These are phyloP conservation scores for Lepetodrilus schrolli DNA, from an alignment of 2,888 invertebrate species.

Conservation along the genomic window DNA sequence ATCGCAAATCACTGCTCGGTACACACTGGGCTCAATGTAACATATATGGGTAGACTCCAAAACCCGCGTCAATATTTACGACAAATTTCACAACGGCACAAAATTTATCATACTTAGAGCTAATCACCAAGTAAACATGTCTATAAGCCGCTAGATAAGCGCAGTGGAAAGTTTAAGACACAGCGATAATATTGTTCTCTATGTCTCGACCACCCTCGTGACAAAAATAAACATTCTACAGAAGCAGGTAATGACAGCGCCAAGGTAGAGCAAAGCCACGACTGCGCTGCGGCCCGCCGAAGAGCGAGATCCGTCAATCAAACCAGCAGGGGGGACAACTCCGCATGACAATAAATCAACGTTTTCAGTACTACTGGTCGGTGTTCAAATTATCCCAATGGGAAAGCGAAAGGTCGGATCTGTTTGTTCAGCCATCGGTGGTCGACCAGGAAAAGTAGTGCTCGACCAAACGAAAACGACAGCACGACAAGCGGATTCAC, in stretches of 20 bases:
- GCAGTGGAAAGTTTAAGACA: too few relatives aligned
- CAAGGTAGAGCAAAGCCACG: too few relatives aligned
- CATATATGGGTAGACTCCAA: too few relatives aligned
- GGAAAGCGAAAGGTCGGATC: constrained; percentile 14
- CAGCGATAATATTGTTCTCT: not conserved
- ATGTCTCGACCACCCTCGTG: not conserved
- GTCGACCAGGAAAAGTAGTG: not conserved
- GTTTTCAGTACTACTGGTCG: not conserved
- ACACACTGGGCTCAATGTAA: too few relatives aligned
- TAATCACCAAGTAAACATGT: too few relatives aligned
- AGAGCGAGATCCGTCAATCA: constrained; percentile 20
- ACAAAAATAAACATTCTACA: not conserved
- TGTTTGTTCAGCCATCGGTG: constrained; percentile 22
- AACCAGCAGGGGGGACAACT: constrained; percentile 26
- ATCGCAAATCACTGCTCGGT: too few relatives aligned
- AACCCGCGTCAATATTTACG: too few relatives aligned
- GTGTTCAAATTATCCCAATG: constrained; percentile 30
- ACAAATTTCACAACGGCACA: too few relatives aligned
- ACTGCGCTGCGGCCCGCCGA: not conserved
- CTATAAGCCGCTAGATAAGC: too few relatives aligned
- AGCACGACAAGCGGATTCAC: not conserved
- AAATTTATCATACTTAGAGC: too few relatives aligned
- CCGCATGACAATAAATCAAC: constrained; percentile 30
- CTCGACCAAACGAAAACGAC: not conserved
- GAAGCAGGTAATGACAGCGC: not conserved